Evolutionary conservation across 2,888 invertebrate genomes (phyloP), one percentile per base, ranked within the genome.

Genomic region (Nomada fucata): DNA sequence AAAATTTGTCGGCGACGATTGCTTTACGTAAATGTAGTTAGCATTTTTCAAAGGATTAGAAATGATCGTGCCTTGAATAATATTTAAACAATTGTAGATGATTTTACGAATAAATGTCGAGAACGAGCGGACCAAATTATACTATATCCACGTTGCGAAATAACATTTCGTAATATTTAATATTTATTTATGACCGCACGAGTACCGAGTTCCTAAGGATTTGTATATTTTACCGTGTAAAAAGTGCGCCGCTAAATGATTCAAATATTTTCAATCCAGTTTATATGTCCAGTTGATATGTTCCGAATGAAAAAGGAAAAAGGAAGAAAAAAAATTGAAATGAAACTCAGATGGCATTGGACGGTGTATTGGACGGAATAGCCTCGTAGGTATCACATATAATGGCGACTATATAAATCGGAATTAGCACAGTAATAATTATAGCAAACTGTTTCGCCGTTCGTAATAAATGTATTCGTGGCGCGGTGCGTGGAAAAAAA

Each of bases 381-480:
- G 11, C 11, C n/a, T 2, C 2, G 20, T 2, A 23, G 18, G 59
- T 29, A 26, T 26, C 7, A 29, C 29, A n/a, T 15, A 29, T 18
- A 23, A n/a, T 44, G 20, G 42, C 23, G 23, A 64, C 20, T 42
- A 9, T 15, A 29, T 44, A 42, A 69, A 69, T 26, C 1, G 15
- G 15, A 29, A 15, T 50, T 47, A 1, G 9, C 64, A 50, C n/a
- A 36, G 23, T 23, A 18, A 20, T 57, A 57, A 73, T 73, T 42
- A 26, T 50, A 36, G 57, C 64, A 59, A 63, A 47, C 57, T 42
- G n/a, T 60, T 59, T 63, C 47, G 13, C 15, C 23, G 20, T 53
- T 29, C 29, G 26, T 52, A n/a, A 52, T 61, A 79, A 72, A 60
- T 65, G 52, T 61, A 53, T 47, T 15, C 18, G 55, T 20, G 15